These are phyloP conservation scores for Chamaetylas fuelleborni DNA, from an alignment of 2,113 vertebrate genomes.

Conservation along the genomic window DNA sequence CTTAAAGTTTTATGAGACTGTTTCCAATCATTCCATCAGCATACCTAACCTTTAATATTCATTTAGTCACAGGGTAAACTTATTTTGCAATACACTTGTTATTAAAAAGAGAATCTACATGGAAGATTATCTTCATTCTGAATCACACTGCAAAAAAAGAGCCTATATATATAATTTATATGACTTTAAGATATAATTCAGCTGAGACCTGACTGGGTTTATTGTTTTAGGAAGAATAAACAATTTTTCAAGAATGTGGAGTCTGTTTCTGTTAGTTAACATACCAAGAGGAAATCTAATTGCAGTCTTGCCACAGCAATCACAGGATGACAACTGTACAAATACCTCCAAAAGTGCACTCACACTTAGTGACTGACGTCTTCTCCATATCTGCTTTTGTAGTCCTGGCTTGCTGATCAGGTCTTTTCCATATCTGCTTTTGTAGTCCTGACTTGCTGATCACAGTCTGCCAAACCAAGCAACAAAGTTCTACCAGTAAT, in stretches of 20 bases:
- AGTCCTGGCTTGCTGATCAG: not conserved
- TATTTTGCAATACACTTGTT: not conserved
- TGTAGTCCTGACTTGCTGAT: not conserved
- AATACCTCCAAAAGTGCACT: not conserved
- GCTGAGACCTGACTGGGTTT: not conserved
- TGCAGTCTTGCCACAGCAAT: not conserved
- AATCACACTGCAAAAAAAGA: not conserved
- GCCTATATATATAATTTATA: not conserved
- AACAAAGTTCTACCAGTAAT: not conserved
- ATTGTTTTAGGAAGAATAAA: not conserved
- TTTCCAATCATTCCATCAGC: not conserved
- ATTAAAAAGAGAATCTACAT: not conserved
- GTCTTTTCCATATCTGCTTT: not conserved
- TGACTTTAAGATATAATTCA: not conserved
- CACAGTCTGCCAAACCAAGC: not conserved
- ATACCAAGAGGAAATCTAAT: not conserved
- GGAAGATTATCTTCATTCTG: not conserved
- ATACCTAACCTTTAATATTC: not conserved
- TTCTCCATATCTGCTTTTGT: not conserved
- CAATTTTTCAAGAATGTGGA: not conserved
- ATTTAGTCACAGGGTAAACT: not conserved
- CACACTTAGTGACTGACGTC: not conserved
- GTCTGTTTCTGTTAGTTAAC: not conserved
- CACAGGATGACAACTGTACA: not conserved
- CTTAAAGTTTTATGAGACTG: conserved; percentile 29